phyloP scores from a whole-genome alignment of 2,797 vertebrate species.

The Jordanella pulchra region DNA sequence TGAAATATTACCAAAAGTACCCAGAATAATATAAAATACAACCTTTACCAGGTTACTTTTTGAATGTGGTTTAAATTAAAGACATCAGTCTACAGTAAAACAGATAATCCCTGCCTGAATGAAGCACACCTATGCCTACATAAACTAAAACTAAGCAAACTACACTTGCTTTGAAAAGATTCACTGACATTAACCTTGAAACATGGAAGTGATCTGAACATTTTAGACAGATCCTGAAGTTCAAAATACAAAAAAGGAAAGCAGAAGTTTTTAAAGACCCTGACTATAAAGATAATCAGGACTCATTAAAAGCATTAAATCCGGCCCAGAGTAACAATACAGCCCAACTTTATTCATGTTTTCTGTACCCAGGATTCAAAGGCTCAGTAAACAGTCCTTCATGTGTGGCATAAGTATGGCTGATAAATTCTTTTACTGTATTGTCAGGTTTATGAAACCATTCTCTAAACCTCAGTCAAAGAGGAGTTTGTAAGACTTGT shows the following conservation, averaged over 20 bases:
- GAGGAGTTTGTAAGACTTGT: background rate
- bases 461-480: background rate
- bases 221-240: background rate
- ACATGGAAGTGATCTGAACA: background rate
- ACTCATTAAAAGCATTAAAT: too few species aligned
- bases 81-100: background rate
- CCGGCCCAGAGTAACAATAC: too few species aligned
- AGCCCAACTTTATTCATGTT: too few species aligned
- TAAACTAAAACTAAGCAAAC: background rate
- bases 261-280: too few species aligned
- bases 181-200: background rate
- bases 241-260: background rate
- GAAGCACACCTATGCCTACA: background rate
- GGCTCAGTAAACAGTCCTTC: too few species aligned
- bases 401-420: too few species aligned
- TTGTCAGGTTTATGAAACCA: background rate
- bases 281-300: too few species aligned
- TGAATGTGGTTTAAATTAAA: background rate
- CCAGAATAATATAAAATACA: background rate
- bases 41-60: background rate
- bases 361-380: too few species aligned
- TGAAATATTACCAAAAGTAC: background rate
- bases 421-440: background rate
- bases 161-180: background rate
- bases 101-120: background rate